Percentiles rank a stretch among this genome's conserved stretches.
Conservation (phyloP, 2,113 vertebrate genomes). For the Chaetops frenatus region DNA sequence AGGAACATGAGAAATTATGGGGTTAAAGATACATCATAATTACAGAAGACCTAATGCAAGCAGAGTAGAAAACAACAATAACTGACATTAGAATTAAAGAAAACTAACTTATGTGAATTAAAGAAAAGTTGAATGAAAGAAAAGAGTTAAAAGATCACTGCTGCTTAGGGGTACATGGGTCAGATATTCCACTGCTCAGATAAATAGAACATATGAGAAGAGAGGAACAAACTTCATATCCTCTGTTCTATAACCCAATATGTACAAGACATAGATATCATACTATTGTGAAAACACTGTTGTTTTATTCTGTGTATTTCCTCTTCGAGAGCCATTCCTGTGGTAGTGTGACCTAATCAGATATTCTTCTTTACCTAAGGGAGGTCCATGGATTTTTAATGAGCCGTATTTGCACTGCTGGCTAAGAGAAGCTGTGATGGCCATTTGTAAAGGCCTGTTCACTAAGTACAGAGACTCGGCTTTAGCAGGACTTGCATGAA, state of each 20-base stretch:
- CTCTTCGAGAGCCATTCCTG: neutral
- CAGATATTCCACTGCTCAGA: neutral
- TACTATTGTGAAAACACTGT: neutral
- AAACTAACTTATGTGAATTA: neutral
- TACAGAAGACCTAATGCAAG: neutral
- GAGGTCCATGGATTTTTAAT: neutral
- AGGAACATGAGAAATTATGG: neutral
- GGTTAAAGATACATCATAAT: neutral
- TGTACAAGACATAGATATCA: neutral
- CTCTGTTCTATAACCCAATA: neutral
- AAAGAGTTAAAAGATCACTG: neutral
- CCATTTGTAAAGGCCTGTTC: neutral
- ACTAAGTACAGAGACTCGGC: neutral
- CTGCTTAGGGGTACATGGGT: accelerated
- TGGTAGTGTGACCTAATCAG: neutral
- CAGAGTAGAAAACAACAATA: neutral
- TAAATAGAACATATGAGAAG: neutral
- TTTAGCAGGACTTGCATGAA: neutral
- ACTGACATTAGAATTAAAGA: neutral
- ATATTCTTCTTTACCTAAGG: neutral
- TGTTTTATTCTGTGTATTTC: neutral
- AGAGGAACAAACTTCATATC: neutral
- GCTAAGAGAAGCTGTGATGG: neutral
- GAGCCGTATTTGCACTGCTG: neutral
- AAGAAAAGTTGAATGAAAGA: neutral